These are phyloP conservation scores for Alces alces DNA, from an alignment of 2,113 vertebrate species.

Conservation along the genomic window DNA sequence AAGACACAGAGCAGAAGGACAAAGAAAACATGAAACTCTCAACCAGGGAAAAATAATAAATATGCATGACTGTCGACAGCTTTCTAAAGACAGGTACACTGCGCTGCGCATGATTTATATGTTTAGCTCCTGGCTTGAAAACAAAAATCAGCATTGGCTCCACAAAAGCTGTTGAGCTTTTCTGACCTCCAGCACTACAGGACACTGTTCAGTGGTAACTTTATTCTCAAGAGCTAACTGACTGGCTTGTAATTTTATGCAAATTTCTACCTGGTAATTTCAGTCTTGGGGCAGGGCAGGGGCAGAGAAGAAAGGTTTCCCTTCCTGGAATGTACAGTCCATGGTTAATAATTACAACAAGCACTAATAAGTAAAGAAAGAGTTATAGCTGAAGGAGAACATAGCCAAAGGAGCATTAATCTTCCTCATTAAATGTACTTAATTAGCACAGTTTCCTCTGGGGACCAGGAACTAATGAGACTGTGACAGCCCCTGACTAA, in stretches of 20 bases:
- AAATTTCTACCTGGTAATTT: background rate
- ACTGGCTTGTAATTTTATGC: background rate
- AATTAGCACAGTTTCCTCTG: constrained; percentile 20
- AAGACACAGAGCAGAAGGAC: background rate
- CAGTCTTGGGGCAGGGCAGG: background rate
- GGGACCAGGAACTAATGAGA: constrained; percentile 25
- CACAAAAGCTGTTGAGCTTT: background rate
- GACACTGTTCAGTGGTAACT: background rate
- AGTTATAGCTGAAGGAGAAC: background rate
- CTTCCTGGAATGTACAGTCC: background rate
- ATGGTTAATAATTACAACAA: background rate
- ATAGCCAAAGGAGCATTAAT: background rate
- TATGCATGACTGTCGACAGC: background rate
- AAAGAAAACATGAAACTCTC: background rate
- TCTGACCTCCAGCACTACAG: background rate
- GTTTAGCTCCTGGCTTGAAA: background rate
- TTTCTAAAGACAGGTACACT: background rate
- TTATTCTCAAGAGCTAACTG: background rate
- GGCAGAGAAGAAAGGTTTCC: background rate
- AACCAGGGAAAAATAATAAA: constrained; percentile 27
- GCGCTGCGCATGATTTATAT: background rate
- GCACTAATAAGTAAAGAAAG: background rate
- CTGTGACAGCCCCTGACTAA: background rate
- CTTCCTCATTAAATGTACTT: background rate
- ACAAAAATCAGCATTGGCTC: background rate